These are phyloP conservation scores for Adoxophyes honmai DNA, from an alignment of 1,140 invertebrate species.

Conservation along the genomic window DNA sequence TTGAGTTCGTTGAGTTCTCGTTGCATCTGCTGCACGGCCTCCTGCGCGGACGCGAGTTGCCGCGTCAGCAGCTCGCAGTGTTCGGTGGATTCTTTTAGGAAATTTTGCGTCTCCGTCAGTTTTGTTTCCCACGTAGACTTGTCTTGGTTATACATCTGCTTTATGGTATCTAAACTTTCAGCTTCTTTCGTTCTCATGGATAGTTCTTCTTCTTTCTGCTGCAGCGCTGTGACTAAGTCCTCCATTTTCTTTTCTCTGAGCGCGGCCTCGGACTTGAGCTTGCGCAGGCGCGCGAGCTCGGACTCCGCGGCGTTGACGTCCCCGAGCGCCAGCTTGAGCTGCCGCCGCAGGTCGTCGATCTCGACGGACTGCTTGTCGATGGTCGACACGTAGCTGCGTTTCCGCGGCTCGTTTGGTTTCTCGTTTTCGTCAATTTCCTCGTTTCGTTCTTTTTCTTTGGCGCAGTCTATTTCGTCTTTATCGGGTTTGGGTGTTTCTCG, in stretches of 20 bases:
- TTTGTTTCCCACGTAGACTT: conserved; percentile 82
- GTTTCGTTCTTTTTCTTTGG: conserved; percentile 69
- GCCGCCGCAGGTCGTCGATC: conserved; percentile 81
- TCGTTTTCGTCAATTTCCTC: conserved; percentile 66
- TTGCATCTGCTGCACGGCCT: conserved; percentile 76
- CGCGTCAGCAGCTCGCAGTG: conserved; percentile 80
- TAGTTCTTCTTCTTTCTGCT: conserved; percentile 85
- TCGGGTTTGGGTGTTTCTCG: conserved; percentile 59
- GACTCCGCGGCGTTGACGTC: conserved; percentile 78
- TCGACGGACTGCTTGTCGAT: conserved; percentile 83
- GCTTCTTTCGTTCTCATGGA: conserved; percentile 83
- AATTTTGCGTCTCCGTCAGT: conserved; percentile 79
- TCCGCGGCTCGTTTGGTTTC: conserved; percentile 68
- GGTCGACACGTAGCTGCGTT: conserved; percentile 76
- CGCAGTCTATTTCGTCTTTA: conserved; percentile 68
- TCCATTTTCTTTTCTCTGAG: conserved; percentile 85
- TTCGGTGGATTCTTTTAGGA: conserved; percentile 80
- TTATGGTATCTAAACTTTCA: conserved; percentile 81
- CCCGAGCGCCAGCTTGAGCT: conserved; percentile 66
- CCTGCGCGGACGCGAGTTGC: conserved; percentile 81
- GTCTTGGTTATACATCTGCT: conserved; percentile 80
- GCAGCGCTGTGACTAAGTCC: conserved; percentile 81
- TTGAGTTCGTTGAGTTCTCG: conserved; percentile 79
- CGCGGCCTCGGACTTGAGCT: conserved; percentile 80
- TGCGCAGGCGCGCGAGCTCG: conserved; percentile 83